Base-by-base conservation (phyloP, 2,888 invertebrate genomes). In the Mythimna lalbum region DNA sequence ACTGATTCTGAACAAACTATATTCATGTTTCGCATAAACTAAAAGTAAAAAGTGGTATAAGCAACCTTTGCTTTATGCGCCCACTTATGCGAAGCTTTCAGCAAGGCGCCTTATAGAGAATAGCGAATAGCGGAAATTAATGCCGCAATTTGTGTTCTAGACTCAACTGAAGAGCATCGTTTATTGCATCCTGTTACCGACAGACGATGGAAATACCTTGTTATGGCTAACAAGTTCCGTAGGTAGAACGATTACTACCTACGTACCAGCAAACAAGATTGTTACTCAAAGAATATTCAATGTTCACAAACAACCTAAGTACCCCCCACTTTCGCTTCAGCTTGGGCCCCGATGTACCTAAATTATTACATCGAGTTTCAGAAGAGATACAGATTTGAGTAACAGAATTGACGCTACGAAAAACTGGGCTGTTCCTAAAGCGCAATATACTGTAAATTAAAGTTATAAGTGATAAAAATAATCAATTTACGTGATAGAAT, bases 181-280 rank as follows among this genome's bases (percentile, higher is more conserved):
- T 77, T 57, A 69, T 57, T 57, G 61, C 39, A 52, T 74, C 47
- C 27, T 59, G 50, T 62, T 76, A 47, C 69, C 31, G n/a, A 12
- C 2, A 36, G 33, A 43, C 21, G 21, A 47, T 50, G 76, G 55
- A 56, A 67, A 50, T 21, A 33, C 17, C n/a, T 59, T 19, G 59
- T 49, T 33, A 55, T 10, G 3, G n/a, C 10, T 39, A 36, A 74
- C 12, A 31, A 49, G 4, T 53, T 23, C 53, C 17, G 12, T n/a
- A 39, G n/a, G 23, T 59, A 27, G 10, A 27, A 50, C 27, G 14
- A 49, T 31, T 31, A 5, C 27, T 19, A 43, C n/a, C n/a, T n/a
- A n/a, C n/a, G n/a, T n/a, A n/a, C n/a, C n/a, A n/a, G 21, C 19
- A 27, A 39, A 64, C n/a, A 60, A 39, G 19, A 52, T 39, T 52